phyloP scores from a whole-genome alignment of 23 tunicate genomes.

The Corella eumyota region DNA sequence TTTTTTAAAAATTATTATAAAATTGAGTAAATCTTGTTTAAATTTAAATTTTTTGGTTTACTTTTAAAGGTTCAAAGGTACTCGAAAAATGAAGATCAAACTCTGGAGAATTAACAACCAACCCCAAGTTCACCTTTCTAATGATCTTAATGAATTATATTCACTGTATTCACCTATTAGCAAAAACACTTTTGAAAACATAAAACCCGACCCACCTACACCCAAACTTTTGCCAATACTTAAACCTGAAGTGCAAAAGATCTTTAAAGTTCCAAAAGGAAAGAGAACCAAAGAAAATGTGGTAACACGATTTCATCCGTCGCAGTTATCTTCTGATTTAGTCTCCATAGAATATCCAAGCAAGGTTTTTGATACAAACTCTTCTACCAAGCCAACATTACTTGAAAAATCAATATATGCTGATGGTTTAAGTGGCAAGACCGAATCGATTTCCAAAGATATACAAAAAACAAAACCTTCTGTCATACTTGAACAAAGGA shows the following conservation, averaged over 20 bases:
- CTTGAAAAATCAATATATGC: no score
- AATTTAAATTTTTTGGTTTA: neutral
- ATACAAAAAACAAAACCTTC: no score
- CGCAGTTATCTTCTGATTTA: no score
- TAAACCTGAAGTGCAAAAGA: neutral
- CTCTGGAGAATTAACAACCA: slow-evolving; percentile 25
- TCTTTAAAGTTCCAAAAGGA: slow-evolving; percentile 10
- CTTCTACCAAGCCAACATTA: no score
- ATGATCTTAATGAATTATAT: slow-evolving; percentile 17
- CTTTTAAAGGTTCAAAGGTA: slow-evolving; percentile 38
- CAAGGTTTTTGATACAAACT: no score
- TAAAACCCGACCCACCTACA: slow-evolving; percentile 2
- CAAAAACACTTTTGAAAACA: neutral
- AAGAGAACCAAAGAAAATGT: slow-evolving; percentile 18
- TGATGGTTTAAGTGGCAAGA: no score
- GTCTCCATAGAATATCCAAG: no score
- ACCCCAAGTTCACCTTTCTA: slow-evolving; percentile 16
- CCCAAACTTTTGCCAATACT: neutral
- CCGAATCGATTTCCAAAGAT: no score
- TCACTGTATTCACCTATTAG: slow-evolving; percentile 32
- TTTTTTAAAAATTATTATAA: neutral
- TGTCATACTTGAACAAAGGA: no score
- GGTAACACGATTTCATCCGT: slow-evolving; percentile 10
- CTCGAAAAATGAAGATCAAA: slow-evolving; percentile 25
- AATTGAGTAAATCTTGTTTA: neutral